phyloP scores from a whole-genome alignment of 2,113 vertebrate genomes.

The Microtus montanus region DNA sequence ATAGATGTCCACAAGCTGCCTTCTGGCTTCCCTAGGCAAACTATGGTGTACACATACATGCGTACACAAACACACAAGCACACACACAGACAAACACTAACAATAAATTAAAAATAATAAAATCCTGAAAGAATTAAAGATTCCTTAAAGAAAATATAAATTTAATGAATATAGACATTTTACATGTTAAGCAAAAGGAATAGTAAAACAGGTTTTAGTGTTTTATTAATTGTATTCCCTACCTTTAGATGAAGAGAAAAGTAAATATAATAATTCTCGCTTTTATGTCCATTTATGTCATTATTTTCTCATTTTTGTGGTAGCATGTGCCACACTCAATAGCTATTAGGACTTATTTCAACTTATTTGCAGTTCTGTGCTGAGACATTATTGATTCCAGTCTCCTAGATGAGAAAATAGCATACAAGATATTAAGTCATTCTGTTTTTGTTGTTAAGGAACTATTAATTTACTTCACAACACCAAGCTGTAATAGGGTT shows the following conservation, averaged over 20 bases:
- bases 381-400: background rate
- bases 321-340: background rate
- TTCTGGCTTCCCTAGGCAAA: background rate
- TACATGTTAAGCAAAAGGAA: background rate
- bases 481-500: background rate
- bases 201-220: background rate
- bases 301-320: background rate
- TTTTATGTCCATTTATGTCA: background rate
- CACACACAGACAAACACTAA: background rate
- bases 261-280: background rate
- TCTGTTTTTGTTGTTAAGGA: background rate
- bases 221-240: background rate
- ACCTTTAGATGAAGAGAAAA: background rate
- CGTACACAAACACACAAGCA: background rate
- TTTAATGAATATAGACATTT: slow-evolving; percentile 9
- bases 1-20: background rate
- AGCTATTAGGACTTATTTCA: background rate
- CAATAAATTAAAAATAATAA: background rate
- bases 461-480: background rate
- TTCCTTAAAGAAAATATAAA: background rate
- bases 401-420: background rate
- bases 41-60: background rate
- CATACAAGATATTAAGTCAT: background rate
- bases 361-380: background rate
- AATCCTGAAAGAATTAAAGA: background rate